These are phyloP conservation scores for Sturmia bella DNA, from an alignment of 2,888 invertebrate genomes.

Conservation along the genomic window DNA sequence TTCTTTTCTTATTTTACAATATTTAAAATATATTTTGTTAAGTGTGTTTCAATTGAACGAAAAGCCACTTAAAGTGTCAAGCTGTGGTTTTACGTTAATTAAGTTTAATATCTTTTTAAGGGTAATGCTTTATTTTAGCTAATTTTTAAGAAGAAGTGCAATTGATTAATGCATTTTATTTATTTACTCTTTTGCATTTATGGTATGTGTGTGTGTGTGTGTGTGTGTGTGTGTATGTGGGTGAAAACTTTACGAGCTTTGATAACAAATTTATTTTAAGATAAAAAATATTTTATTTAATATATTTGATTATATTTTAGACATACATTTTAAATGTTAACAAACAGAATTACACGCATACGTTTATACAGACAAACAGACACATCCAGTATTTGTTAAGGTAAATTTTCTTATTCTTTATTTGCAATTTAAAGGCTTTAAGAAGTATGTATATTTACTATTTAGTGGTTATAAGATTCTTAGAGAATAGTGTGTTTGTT, in stretches of 20 bases:
- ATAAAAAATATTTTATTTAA: slow-evolving; percentile 61
- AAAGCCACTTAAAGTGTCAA: slow-evolving; percentile 54
- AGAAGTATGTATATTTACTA: slow-evolving; percentile 56
- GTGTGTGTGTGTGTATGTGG: slow-evolving; percentile 6
- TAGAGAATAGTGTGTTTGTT: slow-evolving; percentile 38
- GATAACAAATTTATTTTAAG: slow-evolving; percentile 52
- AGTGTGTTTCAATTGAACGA: slow-evolving; percentile 17
- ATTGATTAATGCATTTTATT: slow-evolving; percentile 21
- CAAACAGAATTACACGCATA: slow-evolving; percentile 65
- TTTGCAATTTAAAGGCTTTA: slow-evolving; percentile 60
- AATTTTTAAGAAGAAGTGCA: slow-evolving; percentile 57
- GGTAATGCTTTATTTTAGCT: slow-evolving; percentile 62
- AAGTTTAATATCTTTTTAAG: slow-evolving; percentile 41
- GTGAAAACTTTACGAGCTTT: slow-evolving; percentile 52
- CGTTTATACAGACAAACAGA: slow-evolving; percentile 42
- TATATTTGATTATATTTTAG: slow-evolving; percentile 51
- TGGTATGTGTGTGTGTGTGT: slow-evolving; percentile 9
- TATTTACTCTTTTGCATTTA: background rate
- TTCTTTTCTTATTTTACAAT: slow-evolving; percentile 47
- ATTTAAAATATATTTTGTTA: slow-evolving; percentile 38
- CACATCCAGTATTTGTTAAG: slow-evolving; percentile 42
- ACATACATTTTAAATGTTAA: slow-evolving; percentile 67
- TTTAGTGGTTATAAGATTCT: slow-evolving; percentile 41
- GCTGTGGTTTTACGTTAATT: slow-evolving; percentile 39
- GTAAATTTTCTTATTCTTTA: background rate